Percentiles rank a stretch among this genome's conserved stretches.
phyloP scores from a whole-genome alignment of 2,888 invertebrate genomes.

The Mesodorylaimus sp. region DNA sequence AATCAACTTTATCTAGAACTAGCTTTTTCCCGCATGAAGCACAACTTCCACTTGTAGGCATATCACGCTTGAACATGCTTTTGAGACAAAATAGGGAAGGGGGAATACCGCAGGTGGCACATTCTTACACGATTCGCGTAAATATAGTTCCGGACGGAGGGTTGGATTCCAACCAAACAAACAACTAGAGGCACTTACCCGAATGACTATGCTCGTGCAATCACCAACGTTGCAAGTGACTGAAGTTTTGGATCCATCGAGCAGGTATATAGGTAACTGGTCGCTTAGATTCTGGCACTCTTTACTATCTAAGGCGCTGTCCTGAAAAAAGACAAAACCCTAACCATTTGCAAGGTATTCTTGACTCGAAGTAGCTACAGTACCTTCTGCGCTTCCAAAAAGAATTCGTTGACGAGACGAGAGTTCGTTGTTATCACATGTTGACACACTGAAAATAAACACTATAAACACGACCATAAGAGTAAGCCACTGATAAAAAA shows the following conservation, averaged over 20 bases:
- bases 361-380: slow-evolving; percentile 3
- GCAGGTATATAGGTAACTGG: not conserved
- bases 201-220: not conserved
- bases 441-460: slow-evolving; percentile 21
- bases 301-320: slow-evolving; percentile 7
- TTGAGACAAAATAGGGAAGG: too few relatives aligned
- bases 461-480: not conserved
- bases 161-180: too few relatives aligned
- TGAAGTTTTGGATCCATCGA: not conserved
- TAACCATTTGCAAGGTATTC: not conserved
- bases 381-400: slow-evolving; percentile 22
- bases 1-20: too few relatives aligned
- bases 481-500: not conserved
- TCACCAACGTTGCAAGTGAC: not conserved
- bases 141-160: too few relatives aligned
- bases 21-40: too few relatives aligned
- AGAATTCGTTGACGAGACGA: slow-evolving; percentile 19
- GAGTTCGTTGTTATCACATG: slow-evolving; percentile 21
- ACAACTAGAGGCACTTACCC: too few relatives aligned
- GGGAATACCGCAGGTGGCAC: too few relatives aligned
- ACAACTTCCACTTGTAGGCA: too few relatives aligned
- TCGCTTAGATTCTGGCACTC: not conserved
- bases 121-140: too few relatives aligned
- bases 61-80: too few relatives aligned
- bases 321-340: slow-evolving; percentile 11